These are phyloP conservation scores for Selene dorsalis DNA, from an alignment of 2,797 vertebrate genomes.

Conservation along the genomic window DNA sequence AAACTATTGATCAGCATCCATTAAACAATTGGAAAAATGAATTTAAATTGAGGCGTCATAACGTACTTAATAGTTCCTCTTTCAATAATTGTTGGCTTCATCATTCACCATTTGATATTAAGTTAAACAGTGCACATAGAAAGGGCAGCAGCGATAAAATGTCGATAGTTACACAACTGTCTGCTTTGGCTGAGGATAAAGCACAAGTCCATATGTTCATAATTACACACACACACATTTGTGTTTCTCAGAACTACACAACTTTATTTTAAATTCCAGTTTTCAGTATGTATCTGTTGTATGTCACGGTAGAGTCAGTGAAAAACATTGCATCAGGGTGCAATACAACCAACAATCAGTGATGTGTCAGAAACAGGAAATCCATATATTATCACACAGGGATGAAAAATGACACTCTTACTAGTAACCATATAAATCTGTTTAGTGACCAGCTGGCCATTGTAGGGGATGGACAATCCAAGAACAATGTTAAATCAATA, in stretches of 20 bases:
- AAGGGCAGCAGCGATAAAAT: background rate
- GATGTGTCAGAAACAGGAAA: background rate
- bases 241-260: conserved; percentile 2
- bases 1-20: background rate
- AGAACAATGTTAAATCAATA: background rate
- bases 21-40: background rate
- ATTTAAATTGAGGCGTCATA: background rate
- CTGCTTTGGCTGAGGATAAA: background rate
- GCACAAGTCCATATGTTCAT: background rate
- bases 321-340: background rate
- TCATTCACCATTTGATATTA: background rate
- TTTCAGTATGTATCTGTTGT: background rate
- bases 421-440: background rate
- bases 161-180: background rate
- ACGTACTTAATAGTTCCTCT: background rate
- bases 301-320: background rate
- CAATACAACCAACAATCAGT: background rate
- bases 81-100: background rate
- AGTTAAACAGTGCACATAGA: background rate
- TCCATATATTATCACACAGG: background rate
- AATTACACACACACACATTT: background rate
- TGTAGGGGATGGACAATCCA: background rate
- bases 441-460: background rate
- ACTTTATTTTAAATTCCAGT: conserved; percentile 24
- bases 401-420: background rate